Percentiles rank a stretch among this genome's conserved stretches.
Evolutionary conservation across 2,888 invertebrate species (phyloP).

Genomic region (Diachrysia chrysitis): DNA sequence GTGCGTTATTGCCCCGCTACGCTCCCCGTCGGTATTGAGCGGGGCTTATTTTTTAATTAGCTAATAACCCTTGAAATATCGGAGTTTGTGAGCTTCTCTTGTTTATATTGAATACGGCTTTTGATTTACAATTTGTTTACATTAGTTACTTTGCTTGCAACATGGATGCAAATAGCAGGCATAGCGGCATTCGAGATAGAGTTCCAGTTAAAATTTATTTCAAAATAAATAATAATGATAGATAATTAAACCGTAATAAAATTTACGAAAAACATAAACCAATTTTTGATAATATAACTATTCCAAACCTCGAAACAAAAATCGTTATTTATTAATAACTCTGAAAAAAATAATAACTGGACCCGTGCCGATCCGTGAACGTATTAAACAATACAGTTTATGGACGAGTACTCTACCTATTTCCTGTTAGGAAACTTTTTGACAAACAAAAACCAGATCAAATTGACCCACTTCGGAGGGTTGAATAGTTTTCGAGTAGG

Average conservation of each 20-base stretch:
- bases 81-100: slow-evolving; percentile 4
- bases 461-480: slow-evolving; percentile 23
- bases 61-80: slow-evolving; percentile 27
- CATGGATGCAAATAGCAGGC: neutral
- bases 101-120: neutral
- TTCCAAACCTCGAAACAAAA: neutral
- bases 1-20: slow-evolving; percentile 25
- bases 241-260: too few relatives aligned
- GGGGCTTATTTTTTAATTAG: slow-evolving; percentile 45
- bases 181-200: too few relatives aligned
- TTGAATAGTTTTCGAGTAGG: slow-evolving; percentile 12
- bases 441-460: slow-evolving; percentile 17
- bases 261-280: too few relatives aligned
- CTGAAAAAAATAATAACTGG: slow-evolving; percentile 5
- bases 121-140: neutral
- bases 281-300: neutral
- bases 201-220: too few relatives aligned
- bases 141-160: neutral
- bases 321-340: slow-evolving; percentile 10
- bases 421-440: slow-evolving; percentile 20
- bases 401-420: slow-evolving; percentile 26
- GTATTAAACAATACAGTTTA: slow-evolving; percentile 25
- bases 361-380: neutral
- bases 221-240: too few relatives aligned
- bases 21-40: slow-evolving; percentile 11